Base-by-base conservation (phyloP, 2,797 vertebrate species). In the Forpus xanthops region DNA sequence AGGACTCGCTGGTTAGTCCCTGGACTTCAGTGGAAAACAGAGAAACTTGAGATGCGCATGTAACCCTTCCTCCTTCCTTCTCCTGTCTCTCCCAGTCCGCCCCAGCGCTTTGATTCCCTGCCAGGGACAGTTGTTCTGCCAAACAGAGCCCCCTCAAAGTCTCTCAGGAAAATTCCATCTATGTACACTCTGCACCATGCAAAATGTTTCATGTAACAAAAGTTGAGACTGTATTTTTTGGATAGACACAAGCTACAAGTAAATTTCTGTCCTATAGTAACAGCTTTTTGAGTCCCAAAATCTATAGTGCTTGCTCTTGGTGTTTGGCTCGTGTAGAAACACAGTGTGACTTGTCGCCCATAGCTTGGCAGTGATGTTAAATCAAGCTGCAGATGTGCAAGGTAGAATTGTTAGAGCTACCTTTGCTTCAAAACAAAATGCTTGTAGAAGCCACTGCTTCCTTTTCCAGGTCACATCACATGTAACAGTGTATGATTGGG, bases 321-420 rank as follows among this genome's bases (percentile, higher is more conserved):
- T 58, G 8, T 73, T 70, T 85, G 67, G 31, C 33, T 90, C 9
- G 0, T 14, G 7, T 16, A 39, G 45, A 70, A 83, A 53, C 9
- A 13, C 10, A 12, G 28, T 0, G 0, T 28, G 33, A 55, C 44
- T 31, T 16, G 0, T 5, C 0, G 0, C 37, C 37, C 41, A 0
- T 13, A 58, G 39, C 50, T 72, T 27, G 58, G 30, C 66, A 20
- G 35, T 35, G 55, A 21, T n/a, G 13, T 47, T 7, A 15, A 28
- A 16, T 47, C 9, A 9, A 39, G 60, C 64, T 82, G 55, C 64
- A 70, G 77, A 21, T 2, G 2, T 25, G 13, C 56, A 6, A 7
- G 31, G 30, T 17, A 12, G 9, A 73, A 21, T 2, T 28, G 31
- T 37, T 45, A 58, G 18, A 61, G 56, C 14, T 12, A 20, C 30